Percentiles rank a stretch among this genome's conserved stretches.
Evolutionary conservation across 2,888 invertebrate genomes (phyloP).

Genomic region (Nephrotoma appendiculata): DNA sequence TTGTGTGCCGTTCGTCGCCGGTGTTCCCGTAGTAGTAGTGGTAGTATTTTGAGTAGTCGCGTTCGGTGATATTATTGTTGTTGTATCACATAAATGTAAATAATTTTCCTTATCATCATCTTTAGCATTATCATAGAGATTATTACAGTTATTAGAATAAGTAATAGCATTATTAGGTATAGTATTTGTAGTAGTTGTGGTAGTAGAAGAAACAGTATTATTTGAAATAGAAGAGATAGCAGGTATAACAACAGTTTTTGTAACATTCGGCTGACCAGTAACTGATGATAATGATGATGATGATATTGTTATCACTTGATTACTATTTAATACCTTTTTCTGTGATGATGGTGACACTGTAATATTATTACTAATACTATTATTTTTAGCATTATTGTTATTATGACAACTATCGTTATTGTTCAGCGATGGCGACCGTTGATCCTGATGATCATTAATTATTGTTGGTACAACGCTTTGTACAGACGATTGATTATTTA

Average conservation of each 20-base stretch:
- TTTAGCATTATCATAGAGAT: constrained; percentile 5
- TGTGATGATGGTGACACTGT: not conserved
- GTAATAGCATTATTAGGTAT: not conserved
- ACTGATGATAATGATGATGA: not conserved
- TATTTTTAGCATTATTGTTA: not conserved
- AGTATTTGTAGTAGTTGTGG: not conserved
- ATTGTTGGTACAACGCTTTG: not conserved
- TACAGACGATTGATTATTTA: not conserved
- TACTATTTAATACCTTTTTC: constrained; percentile 1
- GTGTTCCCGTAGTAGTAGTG: constrained; percentile 6
- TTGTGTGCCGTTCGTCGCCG: not conserved
- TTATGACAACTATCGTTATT: not conserved
- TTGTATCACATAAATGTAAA: constrained; percentile 5
- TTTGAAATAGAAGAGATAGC: not conserved
- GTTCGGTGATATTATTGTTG: not conserved
- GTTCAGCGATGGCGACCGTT: not conserved
- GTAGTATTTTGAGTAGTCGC: constrained; percentile 5
- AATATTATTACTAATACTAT: not conserved
- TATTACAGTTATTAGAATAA: not conserved
- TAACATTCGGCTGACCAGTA: not conserved
- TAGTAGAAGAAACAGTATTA: not conserved
- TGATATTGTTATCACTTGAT: not conserved
- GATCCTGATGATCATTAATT: not conserved
- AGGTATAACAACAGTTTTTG: not conserved
- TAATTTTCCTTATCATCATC: constrained; percentile 4